phyloP scores from a whole-genome alignment of 2,113 vertebrate species.

The Tachuris rubrigastra region DNA sequence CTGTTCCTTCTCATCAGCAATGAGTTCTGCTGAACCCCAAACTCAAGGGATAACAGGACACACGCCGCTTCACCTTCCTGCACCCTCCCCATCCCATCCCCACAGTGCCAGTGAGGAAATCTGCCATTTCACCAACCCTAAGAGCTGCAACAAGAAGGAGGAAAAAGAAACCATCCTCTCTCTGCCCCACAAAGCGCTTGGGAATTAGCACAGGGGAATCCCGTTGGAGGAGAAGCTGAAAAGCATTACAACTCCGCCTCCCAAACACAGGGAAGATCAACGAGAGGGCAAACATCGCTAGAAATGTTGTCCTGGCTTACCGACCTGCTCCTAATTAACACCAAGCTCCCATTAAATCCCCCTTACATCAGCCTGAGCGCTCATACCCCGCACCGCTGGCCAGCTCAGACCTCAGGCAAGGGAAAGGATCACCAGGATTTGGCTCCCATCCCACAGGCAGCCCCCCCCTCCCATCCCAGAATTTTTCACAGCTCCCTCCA shows the following conservation, averaged over 20 bases:
- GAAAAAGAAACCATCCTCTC: not conserved
- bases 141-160: not conserved
- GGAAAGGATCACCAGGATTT: not conserved
- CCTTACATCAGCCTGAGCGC: not conserved
- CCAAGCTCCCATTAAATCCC: conserved; percentile 7
- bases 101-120: accelerated
- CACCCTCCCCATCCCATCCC: not conserved
- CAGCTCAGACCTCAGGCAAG: not conserved
- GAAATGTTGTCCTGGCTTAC: conserved; percentile 14
- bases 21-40: not conserved
- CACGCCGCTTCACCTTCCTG: not conserved
- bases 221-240: not conserved
- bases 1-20: accelerated
- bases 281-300: not conserved
- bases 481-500: not conserved
- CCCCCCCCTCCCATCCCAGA: not conserved
- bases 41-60: not conserved
- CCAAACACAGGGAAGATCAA: not conserved
- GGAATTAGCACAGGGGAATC: not conserved
- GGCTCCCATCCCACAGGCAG: not conserved
- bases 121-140: not conserved
- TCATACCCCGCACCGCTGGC: not conserved
- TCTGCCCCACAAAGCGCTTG: not conserved
- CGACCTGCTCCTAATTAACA: conserved; percentile 26
- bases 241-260: not conserved